Base-by-base conservation (phyloP, 2,888 invertebrate genomes). In the Gymnosoma rotundatum region DNA sequence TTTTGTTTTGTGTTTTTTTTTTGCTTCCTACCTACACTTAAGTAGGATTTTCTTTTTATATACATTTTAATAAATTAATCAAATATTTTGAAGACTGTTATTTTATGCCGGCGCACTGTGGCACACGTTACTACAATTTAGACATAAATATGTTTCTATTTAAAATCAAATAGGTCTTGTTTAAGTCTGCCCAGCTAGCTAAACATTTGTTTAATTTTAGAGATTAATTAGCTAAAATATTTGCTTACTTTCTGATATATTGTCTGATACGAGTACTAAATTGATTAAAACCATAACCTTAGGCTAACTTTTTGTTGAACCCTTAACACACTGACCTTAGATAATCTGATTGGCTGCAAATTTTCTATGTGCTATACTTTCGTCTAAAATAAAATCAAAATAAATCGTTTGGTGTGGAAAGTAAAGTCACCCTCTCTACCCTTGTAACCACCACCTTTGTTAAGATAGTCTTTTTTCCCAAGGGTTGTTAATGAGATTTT, bases 1-100 rank as follows among this genome's bases (percentile, higher is more conserved):
- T 5, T 32, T 32, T 32, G 8, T 32, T 7, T 36, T 45, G 18
- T 60, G n/a, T 4, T 38, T 20, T 70, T 20, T 50, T 25, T 25
- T 4, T 50, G 16, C 48, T 56, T 64, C 73, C 42, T 64, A 21
- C 56, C 58, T 50, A 38, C 50, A 69, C 58, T 70, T 69, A 64
- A 74, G 63, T 73, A 52, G 67, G 61, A 67, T 72, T 70, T 60
- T 69, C 18, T 63, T 78, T 52, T 21, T 67, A 50, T 12, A 50
- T 12, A 21, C 63, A 58, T 78, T 83, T 75, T 67, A 80, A 80
- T 83, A 80, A 80, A 78, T 83, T 80, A 80, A 78, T 67, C 72
- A 78, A 80, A 67, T 72, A 61, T 21, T 67, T 36, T 9, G 16
- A 16, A 14, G 45, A 42, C n/a, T 38, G 6, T 50, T 50, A 48